phyloP scores from a whole-genome alignment of 2,888 invertebrate genomes.

The Timema cristinae region DNA sequence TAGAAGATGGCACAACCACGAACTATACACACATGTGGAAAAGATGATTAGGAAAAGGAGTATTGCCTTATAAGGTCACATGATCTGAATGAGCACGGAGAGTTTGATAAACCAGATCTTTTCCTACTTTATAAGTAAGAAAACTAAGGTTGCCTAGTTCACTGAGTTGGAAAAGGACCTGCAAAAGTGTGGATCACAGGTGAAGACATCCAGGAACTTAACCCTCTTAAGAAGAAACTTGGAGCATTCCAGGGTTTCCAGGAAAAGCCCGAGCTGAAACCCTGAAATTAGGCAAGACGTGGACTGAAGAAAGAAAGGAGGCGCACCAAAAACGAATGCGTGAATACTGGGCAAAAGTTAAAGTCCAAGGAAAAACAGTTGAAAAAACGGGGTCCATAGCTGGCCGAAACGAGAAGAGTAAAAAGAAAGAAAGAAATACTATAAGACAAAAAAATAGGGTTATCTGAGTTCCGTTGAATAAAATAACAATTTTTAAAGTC shows the following conservation, averaged over 20 bases:
- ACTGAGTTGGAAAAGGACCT: constrained; percentile 11
- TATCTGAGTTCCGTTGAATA: too few species aligned
- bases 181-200: constrained; percentile 13
- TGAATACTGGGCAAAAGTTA: constrained; percentile 7
- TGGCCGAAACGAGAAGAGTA: neutral
- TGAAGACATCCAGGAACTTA: constrained; percentile 11
- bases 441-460: too few species aligned
- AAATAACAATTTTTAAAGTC: too few species aligned
- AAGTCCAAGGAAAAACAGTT: neutral
- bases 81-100: neutral
- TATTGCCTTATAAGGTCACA: neutral
- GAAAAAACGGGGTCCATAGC: neutral
- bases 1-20: neutral
- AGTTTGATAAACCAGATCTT: neutral
- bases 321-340: too few species aligned
- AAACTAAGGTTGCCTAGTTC: neutral
- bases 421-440: too few species aligned
- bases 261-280: too few species aligned
- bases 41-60: neutral
- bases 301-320: too few species aligned
- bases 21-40: neutral
- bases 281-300: too few species aligned
- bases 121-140: too few species aligned
- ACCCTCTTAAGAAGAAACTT: constrained; percentile 6
- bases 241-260: too few species aligned